Evolutionary conservation across 1,140 invertebrate species (phyloP).

Genomic region (Zaprionus taronus): DNA sequence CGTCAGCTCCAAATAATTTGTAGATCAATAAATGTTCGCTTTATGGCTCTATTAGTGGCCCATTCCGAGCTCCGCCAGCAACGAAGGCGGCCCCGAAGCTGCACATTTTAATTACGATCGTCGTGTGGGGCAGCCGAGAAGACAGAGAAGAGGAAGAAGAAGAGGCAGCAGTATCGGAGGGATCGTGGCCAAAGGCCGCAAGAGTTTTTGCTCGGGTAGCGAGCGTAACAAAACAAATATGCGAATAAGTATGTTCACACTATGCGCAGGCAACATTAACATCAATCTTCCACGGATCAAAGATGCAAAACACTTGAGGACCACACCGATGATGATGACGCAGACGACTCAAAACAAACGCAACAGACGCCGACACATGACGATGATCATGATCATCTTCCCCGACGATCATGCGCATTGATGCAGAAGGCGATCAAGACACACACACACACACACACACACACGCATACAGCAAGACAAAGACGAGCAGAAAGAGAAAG

Average conservation of each 20-base stretch:
- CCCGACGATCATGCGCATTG: constrained; percentile 48
- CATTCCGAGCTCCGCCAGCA: constrained; percentile 30
- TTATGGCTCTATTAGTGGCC: constrained; percentile 83
- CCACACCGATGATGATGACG: constrained; percentile 64
- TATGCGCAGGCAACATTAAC: constrained; percentile 74
- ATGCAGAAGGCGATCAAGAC: constrained; percentile 48
- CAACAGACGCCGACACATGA: constrained; percentile 45
- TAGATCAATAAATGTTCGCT: constrained; percentile 82
- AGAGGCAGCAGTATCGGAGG: neutral
- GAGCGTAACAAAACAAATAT: constrained; percentile 69
- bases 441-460: neutral
- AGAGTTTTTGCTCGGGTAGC: constrained; percentile 15
- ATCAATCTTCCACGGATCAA: constrained; percentile 84
- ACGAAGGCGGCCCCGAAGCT: constrained; percentile 12
- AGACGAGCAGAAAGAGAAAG: neutral
- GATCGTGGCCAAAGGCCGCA: neutral
- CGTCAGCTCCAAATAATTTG: constrained; percentile 77
- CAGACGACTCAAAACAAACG: constrained; percentile 40
- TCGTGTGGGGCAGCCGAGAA: constrained; percentile 63
- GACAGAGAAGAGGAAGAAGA: neutral
- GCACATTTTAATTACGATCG: constrained; percentile 59
- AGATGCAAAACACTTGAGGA: constrained; percentile 79
- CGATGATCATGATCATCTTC: constrained; percentile 35
- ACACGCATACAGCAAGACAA: neutral
- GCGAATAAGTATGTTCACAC: constrained; percentile 84